Evolutionary conservation across 2,113 vertebrate genomes (phyloP), one percentile per base, ranked within the genome.

Genomic region (Myiozetetes cayanensis): DNA sequence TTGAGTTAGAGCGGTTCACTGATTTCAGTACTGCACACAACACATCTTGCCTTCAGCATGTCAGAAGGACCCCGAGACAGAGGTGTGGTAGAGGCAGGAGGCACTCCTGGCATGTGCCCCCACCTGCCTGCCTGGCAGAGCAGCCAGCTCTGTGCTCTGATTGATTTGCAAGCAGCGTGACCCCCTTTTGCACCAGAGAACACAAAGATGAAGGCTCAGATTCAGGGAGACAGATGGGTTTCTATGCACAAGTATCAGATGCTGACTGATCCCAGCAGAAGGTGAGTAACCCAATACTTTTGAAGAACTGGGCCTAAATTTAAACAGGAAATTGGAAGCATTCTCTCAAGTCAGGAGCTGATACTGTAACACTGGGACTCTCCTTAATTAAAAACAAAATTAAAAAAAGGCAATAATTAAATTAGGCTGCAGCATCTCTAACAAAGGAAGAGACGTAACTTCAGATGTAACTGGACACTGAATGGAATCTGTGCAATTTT

Each of bases 161-260:
- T 87, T 92, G 78, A 88, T 67, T 89, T 89, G 80, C 91, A 86
- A 84, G 68, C 37, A 71, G 56, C 73, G 5, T n/a, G 91, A 91
- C 84, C 83, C 70, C 89, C 55, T 84, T 93, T 67, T 90, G 68
- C 92, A 93, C 28, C 76, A 78, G 90, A 89, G 83, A 84, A 31
- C 82, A 90, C 71, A 72, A 73, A 85, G 88, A 93, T 89, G 93
- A 92, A 94, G 76, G 89, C 94, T 95, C 90, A 84, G 95, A 86
- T 89, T 93, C 86, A 96, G 89, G 47, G 80, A 84, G 89, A 96
- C 91, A 97, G 89, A 95, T 92, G 91, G 91, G 76, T 89, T 92
- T 94, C 92, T 92, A 71, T 84, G 43, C 83, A 62, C 65, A 74
- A 37, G 75, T 31, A 95, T 92, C 94, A 84, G 83, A 97, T 95